Conservation (phyloP, 2,797 vertebrate species). For the Perdix hodgsoniae region DNA sequence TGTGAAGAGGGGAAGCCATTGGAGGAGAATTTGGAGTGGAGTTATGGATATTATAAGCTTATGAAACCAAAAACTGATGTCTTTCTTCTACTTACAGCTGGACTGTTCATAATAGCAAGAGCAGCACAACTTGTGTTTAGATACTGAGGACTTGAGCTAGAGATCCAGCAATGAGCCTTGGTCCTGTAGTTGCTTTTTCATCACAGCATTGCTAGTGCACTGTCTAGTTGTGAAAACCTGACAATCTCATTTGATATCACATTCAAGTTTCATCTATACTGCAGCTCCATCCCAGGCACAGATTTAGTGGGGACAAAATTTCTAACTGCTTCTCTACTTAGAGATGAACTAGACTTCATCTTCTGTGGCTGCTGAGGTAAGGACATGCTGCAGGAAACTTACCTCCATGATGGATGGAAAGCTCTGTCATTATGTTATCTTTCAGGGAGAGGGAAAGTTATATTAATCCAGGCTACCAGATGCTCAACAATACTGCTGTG, state of each 20-base stretch:
- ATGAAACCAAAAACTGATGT: slow-evolving; percentile 42
- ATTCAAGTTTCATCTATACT: neutral
- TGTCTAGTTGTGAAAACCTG: neutral
- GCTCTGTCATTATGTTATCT: neutral
- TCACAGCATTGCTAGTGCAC: neutral
- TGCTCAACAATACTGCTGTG: neutral
- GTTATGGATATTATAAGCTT: neutral
- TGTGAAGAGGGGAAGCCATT: neutral
- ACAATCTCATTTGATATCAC: neutral
- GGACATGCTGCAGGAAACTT: neutral
- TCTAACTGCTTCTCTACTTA: neutral
- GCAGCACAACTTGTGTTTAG: neutral
- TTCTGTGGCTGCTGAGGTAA: accelerated
- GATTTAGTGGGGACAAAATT: neutral
- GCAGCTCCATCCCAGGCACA: neutral
- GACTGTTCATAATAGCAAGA: neutral
- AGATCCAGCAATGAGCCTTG: neutral
- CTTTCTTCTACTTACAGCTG: slow-evolving; percentile 36
- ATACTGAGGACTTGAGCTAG: neutral
- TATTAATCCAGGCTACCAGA: neutral
- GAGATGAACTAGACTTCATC: neutral
- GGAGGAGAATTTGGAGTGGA: slow-evolving; percentile 20
- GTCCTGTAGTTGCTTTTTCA: neutral
- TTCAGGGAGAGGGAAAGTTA: neutral
- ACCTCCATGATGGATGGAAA: neutral